Evolutionary conservation across 2,888 invertebrate genomes (phyloP).

Genomic region (Helicoverpa assulta): DNA sequence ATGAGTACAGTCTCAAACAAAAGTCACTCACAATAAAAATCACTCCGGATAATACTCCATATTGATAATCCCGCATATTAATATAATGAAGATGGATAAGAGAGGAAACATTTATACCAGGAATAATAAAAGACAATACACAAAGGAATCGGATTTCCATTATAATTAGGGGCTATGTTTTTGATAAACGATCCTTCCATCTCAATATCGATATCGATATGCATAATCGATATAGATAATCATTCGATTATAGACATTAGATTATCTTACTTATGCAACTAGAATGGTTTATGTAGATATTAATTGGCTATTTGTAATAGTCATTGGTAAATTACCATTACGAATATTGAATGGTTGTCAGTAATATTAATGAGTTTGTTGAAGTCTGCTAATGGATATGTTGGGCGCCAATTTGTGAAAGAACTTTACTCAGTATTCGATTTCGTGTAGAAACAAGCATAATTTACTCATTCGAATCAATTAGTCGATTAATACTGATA

Average conservation of each 20-base stretch:
- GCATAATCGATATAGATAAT: constrained; percentile 18
- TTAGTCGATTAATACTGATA: neutral
- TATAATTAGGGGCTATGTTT: constrained; percentile 40
- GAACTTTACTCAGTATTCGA: constrained; percentile 1
- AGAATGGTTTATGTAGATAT: constrained; percentile 27
- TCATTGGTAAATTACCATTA: constrained; percentile 22
- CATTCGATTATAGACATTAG: constrained; percentile 13
- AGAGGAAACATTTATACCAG: constrained; percentile 45
- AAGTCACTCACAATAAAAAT: constrained; percentile 52
- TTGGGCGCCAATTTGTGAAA: constrained; percentile 4
- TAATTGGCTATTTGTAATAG: constrained; percentile 38
- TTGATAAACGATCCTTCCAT: constrained; percentile 33
- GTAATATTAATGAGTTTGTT: constrained; percentile 1
- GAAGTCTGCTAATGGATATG: neutral
- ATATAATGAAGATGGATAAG: constrained; percentile 62
- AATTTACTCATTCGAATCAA: neutral
- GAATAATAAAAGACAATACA: constrained; percentile 57
- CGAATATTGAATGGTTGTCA: neutral
- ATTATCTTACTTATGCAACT: constrained; percentile 37
- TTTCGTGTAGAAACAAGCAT: neutral
- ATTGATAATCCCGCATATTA: constrained; percentile 58
- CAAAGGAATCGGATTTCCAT: constrained; percentile 34
- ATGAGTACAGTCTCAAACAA: constrained; percentile 37
- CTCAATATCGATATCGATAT: constrained; percentile 18
- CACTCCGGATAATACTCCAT: constrained; percentile 51